Conservation (phyloP, 2,888 invertebrate species). For the Lomographa bimaculata region DNA sequence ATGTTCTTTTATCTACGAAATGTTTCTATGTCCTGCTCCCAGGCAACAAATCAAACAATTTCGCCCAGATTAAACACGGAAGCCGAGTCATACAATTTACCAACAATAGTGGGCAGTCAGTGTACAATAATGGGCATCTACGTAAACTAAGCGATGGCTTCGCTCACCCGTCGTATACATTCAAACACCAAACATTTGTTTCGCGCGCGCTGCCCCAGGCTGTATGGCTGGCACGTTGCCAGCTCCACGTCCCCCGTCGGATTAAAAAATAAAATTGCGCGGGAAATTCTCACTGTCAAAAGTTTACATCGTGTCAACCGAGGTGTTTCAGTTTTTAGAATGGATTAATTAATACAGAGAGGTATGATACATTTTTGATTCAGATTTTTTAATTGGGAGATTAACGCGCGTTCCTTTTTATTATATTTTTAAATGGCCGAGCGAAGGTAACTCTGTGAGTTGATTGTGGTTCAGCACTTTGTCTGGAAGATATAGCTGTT, state of each 20-base stretch:
- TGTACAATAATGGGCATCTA: conserved; percentile 28
- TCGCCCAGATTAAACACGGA: conserved; percentile 27
- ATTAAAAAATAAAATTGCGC: conserved; percentile 46
- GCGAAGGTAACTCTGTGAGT: no score
- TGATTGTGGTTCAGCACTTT: no score
- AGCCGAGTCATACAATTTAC: conserved; percentile 18
- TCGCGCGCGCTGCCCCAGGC: conserved; percentile 44
- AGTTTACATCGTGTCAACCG: conserved; percentile 31
- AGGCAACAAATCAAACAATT: conserved; percentile 7
- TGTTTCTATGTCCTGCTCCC: conserved; percentile 1
- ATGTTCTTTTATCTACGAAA: no score
- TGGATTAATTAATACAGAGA: conserved; percentile 22
- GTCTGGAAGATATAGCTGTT: no score
- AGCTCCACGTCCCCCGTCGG: conserved; percentile 32
- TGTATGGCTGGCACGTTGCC: conserved; percentile 48
- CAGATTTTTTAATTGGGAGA: background rate
- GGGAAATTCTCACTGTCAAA: conserved; percentile 40
- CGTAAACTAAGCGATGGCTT: conserved; percentile 28
- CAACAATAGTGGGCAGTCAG: conserved; percentile 30
- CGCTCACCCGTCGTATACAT: conserved; percentile 18
- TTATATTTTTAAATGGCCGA: no score
- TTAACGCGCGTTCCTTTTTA: no score
- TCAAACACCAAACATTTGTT: conserved; percentile 47
- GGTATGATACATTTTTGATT: conserved; percentile 7
- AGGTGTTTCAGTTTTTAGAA: conserved; percentile 16